A percentile compares a stretch with the other conserved stretches of the same genome.
Evolutionary conservation across 2,113 vertebrate genomes (phyloP).

Genomic region (Sprattus sprattus): DNA sequence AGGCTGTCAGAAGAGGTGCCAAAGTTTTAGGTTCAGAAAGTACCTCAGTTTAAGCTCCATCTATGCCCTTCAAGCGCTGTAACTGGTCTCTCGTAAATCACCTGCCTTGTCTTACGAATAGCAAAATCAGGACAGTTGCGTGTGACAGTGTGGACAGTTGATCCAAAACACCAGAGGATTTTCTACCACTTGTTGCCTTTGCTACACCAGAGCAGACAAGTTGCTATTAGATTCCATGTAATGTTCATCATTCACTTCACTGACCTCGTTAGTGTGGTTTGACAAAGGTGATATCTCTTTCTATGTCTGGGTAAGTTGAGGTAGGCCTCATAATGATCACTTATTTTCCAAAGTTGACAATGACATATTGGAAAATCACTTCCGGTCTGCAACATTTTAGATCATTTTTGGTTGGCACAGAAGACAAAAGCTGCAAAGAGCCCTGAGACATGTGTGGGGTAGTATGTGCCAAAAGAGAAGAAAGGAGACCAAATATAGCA

Average conservation of each 20-base stretch:
- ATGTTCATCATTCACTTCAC: neutral
- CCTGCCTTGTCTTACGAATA: neutral
- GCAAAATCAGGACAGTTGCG: neutral
- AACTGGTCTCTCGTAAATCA: neutral
- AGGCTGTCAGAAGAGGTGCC: neutral
- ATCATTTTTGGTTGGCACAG: neutral
- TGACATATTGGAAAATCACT: neutral
- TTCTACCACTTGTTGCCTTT: neutral
- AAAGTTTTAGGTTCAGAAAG: neutral
- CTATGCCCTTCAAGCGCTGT: neutral
- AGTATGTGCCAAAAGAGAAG: neutral
- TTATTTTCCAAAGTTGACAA: neutral
- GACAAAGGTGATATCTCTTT: neutral
- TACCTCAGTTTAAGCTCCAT: neutral
- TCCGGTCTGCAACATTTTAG: neutral
- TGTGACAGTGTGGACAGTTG: neutral
- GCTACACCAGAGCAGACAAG: neutral
- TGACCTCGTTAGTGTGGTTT: neutral
- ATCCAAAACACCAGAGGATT: neutral
- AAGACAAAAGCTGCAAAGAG: neutral
- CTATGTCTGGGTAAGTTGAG: neutral
- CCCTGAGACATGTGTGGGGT: neutral
- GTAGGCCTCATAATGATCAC: neutral
- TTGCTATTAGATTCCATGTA: neutral
- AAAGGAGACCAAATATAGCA: neutral